These are phyloP conservation scores for Hemiprocne comata DNA, from an alignment of 2,113 vertebrate genomes.

Conservation along the genomic window DNA sequence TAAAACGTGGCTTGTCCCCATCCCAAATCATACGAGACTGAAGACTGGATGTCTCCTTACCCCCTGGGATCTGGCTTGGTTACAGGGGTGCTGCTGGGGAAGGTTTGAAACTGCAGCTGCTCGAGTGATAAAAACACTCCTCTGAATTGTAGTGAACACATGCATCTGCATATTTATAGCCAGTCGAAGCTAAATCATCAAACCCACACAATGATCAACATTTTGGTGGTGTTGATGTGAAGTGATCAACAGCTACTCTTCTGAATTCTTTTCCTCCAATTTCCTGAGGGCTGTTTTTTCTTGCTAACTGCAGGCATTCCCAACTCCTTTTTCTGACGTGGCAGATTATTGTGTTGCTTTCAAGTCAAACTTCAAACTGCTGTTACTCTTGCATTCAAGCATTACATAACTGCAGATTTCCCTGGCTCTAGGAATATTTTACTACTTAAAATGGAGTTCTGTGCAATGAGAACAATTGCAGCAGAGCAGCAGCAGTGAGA, in stretches of 20 bases:
- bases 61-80: neutral
- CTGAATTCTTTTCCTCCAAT: neutral
- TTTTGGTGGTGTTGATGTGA: neutral
- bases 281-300: neutral
- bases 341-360: neutral
- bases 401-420: neutral
- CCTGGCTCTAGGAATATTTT: neutral
- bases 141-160: neutral
- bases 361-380: neutral
- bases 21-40: neutral
- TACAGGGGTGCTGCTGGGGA: neutral
- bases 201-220: slow-evolving; percentile 32
- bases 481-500: too few species aligned
- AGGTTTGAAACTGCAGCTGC: neutral
- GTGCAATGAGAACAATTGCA: neutral
- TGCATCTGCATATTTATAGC: neutral
- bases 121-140: neutral
- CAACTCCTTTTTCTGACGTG: neutral
- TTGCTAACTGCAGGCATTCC: neutral
- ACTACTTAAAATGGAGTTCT: neutral
- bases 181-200: slow-evolving; percentile 15
- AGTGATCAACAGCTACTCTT: slow-evolving; percentile 24
- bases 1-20: neutral
- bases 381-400: neutral
- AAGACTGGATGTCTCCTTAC: neutral